Conservation (phyloP, 2,888 invertebrate species). For the Brenthis daphne region DNA sequence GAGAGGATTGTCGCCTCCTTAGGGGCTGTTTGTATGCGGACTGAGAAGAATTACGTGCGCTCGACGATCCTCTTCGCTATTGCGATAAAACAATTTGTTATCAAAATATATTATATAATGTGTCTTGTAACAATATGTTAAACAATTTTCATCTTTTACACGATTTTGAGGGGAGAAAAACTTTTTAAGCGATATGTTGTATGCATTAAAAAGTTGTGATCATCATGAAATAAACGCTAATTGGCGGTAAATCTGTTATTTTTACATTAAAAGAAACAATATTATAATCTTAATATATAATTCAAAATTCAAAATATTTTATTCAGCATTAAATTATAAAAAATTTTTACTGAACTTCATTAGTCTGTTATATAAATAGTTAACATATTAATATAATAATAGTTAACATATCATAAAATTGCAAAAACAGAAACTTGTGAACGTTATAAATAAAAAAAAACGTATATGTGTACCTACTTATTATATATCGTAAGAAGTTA, state of each 20-base stretch:
- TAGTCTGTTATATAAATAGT: too few relatives aligned
- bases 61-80: slow-evolving; percentile 64
- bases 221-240: background rate
- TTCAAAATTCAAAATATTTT: too few relatives aligned
- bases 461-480: too few relatives aligned
- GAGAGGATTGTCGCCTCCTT: slow-evolving; percentile 77
- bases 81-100: slow-evolving; percentile 79
- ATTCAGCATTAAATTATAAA: too few relatives aligned
- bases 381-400: background rate
- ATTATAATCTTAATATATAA: background rate
- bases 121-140: slow-evolving; percentile 22
- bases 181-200: background rate
- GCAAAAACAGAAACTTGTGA: too few relatives aligned
- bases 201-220: background rate
- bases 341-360: too few relatives aligned
- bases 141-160: background rate
- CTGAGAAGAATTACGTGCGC: slow-evolving; percentile 74
- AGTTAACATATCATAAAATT: background rate
- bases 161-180: background rate
- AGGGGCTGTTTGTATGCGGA: slow-evolving; percentile 78
- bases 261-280: background rate
- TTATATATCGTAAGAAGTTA: too few relatives aligned
- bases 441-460: too few relatives aligned
- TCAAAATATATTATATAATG: slow-evolving; percentile 45
- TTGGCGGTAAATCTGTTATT: background rate